Evolutionary conservation across 2,888 invertebrate species (phyloP), one percentile per base, ranked within the genome.

Genomic region (Zelleria hepariella): DNA sequence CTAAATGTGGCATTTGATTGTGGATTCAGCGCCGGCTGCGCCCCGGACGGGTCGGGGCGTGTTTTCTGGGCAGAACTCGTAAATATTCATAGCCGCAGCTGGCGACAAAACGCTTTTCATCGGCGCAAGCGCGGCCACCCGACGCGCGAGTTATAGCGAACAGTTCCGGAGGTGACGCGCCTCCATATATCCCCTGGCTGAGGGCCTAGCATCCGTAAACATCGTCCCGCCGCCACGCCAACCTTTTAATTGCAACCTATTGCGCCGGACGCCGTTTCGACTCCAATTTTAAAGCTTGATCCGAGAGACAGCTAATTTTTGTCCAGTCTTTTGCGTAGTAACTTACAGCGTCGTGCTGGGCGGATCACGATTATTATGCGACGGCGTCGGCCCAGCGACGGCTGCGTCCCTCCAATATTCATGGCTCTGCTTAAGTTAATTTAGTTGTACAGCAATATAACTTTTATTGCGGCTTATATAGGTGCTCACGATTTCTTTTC

Each of bases 21-120:
- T 62, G 67, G 67, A 64, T 65, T 62, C 62, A 65, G 64, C 62
- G 62, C 64, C 62, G 61, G 60, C 52, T 27, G 58, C 18, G 58
- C 51, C 62, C 32, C 63, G 66, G 69, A 65, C 67, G 65, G 66
- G 70, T 67, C 66, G 71, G 68, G 73, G 75, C 75, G 74, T 78
- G 75, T 74, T 66, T 64, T 66, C 63, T 55, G 66, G 66, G 64
- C 70, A 70, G 70, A 66, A 62, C 74, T 78, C 73, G 75, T 86
- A 82, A 82, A 85, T 84, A 86, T 86, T 82, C 80, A 83, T 80
- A 68, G 72, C 71, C 72, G 73, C 76, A 71, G 73, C 74, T 72
- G 74, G 74, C 73, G 78, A 82, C 82, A 78, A 80, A 82, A 78
- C 68, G 72, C 75, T 80, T 80, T 82, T 80, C 77, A 75, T 75